Conservation (phyloP, 1,140 invertebrate genomes). For the Ridgeia piscesae region DNA sequence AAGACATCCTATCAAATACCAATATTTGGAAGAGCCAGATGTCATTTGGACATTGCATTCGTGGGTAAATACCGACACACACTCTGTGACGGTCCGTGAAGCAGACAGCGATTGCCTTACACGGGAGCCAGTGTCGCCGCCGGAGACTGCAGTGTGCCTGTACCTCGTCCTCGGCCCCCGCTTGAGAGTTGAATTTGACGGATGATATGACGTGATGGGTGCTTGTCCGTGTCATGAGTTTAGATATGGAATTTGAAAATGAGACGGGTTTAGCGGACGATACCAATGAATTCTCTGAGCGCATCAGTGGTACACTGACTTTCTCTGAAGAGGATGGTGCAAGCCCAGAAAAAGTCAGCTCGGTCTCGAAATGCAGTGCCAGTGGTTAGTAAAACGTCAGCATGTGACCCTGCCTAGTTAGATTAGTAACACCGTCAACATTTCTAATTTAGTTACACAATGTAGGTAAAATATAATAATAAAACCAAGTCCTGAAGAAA, state of each 20-base stretch:
- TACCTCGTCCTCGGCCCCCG: no score
- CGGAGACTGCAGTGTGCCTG: no score
- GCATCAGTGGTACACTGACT: background rate
- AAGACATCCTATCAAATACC: background rate
- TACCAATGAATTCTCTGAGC: background rate
- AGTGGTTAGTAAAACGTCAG: background rate
- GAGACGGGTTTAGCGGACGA: background rate
- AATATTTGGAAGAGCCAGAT: background rate
- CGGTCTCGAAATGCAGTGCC: background rate
- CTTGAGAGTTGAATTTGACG: no score
- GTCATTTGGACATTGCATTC: background rate
- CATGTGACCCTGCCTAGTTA: no score
- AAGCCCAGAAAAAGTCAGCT: background rate
- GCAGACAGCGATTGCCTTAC: no score
- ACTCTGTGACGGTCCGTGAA: no score
- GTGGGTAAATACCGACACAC: background rate
- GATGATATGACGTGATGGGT: background rate
- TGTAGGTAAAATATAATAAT: no score
- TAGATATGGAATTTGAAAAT: background rate
- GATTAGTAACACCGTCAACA: no score
- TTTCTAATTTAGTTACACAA: no score
- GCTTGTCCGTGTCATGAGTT: background rate
- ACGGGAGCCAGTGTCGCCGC: no score
- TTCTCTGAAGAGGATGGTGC: background rate
- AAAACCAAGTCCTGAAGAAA: no score